Evolutionary conservation across 2,797 vertebrate genomes (phyloP).

Genomic region (Rhodeus uyekii): DNA sequence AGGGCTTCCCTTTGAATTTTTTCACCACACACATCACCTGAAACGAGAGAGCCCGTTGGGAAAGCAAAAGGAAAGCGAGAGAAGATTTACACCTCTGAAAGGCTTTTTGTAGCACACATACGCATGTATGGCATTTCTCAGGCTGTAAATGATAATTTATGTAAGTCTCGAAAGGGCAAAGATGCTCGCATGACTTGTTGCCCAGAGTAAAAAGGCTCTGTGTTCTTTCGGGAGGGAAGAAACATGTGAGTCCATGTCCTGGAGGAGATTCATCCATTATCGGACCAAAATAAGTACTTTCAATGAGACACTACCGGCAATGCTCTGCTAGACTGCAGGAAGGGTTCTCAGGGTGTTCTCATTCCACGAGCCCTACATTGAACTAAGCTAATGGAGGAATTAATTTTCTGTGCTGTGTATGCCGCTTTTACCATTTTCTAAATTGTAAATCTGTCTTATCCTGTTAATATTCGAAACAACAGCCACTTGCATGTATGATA

Average conservation of each 20-base stretch:
- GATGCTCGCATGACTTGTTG: constrained; percentile 50
- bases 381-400: constrained; percentile 38
- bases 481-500: background rate
- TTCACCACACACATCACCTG: constrained; percentile 93
- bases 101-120: constrained; percentile 49
- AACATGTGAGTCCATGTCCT: constrained; percentile 42
- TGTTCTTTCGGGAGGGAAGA: constrained; percentile 36
- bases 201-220: constrained; percentile 42
- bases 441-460: background rate
- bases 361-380: constrained; percentile 23
- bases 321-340: constrained; percentile 11
- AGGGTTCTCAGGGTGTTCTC: constrained; percentile 15
- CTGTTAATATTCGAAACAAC: background rate
- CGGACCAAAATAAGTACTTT: constrained; percentile 38
- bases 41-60: background rate
- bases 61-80: constrained; percentile 4
- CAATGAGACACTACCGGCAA: constrained; percentile 32
- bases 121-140: constrained; percentile 5
- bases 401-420: constrained; percentile 9
- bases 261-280: constrained; percentile 52
- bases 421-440: background rate
- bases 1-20: constrained; percentile 85
- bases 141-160: constrained; percentile 47
- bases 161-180: constrained; percentile 48
- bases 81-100: constrained; percentile 37